Evolutionary conservation across 2,888 invertebrate species (phyloP).

Genomic region (Acheta domesticus): DNA sequence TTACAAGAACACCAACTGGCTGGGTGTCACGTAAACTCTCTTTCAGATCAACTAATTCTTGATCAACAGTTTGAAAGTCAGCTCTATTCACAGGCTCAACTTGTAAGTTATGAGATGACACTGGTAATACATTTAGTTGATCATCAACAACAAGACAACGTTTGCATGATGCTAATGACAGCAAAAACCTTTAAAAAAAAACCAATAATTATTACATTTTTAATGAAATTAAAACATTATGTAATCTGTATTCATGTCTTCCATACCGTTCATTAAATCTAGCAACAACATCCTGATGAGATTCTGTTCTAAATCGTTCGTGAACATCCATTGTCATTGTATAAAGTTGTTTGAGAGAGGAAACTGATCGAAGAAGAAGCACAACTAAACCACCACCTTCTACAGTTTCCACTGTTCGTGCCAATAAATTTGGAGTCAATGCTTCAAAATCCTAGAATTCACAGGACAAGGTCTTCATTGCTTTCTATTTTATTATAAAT

Average conservation of each 20-base stretch:
- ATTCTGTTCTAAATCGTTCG: conserved; percentile 90
- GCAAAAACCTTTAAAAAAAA: conserved; percentile 60
- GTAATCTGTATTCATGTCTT: background rate
- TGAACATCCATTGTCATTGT: conserved; percentile 99
- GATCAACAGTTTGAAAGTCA: conserved; percentile 52
- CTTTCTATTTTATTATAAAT: background rate
- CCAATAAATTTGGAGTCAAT: conserved; percentile 92
- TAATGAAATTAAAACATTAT: background rate
- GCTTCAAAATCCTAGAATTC: conserved; percentile 86
- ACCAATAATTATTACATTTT: conserved; percentile 22
- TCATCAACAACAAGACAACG: conserved; percentile 94
- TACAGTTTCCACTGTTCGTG: conserved; percentile 95
- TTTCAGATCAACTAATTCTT: conserved; percentile 70
- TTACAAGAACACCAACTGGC: conserved; percentile 84
- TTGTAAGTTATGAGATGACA: conserved; percentile 83
- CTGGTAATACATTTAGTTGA: conserved; percentile 83
- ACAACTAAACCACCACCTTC: conserved; percentile 95
- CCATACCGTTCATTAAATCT: conserved; percentile 87
- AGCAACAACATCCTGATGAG: conserved; percentile 85
- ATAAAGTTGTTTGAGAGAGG: conserved; percentile 88
- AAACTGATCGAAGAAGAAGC: conserved; percentile 77
- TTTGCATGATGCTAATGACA: conserved; percentile 83
- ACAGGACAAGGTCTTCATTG: conserved; percentile 34
- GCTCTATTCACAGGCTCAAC: conserved; percentile 62
- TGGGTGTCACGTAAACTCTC: conserved; percentile 84